Evolutionary conservation across 2,113 vertebrate species (phyloP).

Genomic region (Triplophysa dalaica): DNA sequence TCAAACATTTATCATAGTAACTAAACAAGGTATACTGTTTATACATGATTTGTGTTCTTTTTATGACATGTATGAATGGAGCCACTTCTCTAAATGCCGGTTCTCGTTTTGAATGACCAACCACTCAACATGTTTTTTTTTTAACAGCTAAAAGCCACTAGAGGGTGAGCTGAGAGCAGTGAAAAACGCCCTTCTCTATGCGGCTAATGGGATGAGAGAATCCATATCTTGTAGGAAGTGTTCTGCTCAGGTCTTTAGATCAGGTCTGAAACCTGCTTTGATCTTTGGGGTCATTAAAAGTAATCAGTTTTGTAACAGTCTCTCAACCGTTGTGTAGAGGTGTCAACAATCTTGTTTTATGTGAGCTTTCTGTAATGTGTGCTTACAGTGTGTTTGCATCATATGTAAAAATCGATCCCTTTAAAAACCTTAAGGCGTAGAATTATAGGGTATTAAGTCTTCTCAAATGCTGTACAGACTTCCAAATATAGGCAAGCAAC

Average conservation of each 20-base stretch:
- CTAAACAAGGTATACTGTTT: too few species aligned
- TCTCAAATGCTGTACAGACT: background rate
- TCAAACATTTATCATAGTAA: too few species aligned
- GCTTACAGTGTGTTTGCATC: background rate
- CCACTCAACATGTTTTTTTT: slow-evolving; percentile 1
- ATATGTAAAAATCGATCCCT: background rate
- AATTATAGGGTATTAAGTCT: background rate
- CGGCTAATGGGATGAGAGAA: background rate
- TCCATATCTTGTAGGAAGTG: background rate
- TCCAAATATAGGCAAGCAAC: background rate
- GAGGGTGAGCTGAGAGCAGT: background rate
- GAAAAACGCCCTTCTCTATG: background rate
- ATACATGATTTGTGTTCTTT: background rate
- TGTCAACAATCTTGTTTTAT: slow-evolving; percentile 1
- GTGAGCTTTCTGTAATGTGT: background rate
- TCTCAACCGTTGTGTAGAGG: background rate
- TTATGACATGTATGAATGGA: background rate
- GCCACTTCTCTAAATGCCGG: background rate
- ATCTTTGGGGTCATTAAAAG: background rate
- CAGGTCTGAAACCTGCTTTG: slow-evolving; percentile 5
- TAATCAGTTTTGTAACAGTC: slow-evolving; percentile 2
- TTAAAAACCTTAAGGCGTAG: background rate
- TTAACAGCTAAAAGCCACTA: background rate
- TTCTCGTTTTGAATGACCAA: background rate
- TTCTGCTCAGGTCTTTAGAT: background rate